Percentiles rank a stretch among this genome's conserved stretches.
Conservation (phyloP, 2,888 invertebrate genomes). For the Cyclophora punctaria region DNA sequence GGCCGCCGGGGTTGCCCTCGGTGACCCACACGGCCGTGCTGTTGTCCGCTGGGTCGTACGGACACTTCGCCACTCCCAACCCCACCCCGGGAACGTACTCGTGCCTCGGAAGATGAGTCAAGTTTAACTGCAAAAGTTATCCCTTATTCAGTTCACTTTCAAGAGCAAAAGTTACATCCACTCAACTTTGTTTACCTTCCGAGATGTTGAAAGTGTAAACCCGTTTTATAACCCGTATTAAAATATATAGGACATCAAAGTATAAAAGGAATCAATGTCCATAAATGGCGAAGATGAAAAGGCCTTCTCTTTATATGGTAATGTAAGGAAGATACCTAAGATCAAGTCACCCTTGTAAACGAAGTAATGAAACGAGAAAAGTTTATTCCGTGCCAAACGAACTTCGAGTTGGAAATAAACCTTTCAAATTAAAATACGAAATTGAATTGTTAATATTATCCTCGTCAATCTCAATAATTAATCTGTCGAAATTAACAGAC, state of each 20-base stretch:
- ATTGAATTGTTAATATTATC: constrained; percentile 10
- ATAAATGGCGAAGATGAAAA: constrained; percentile 20
- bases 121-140: constrained; percentile 55
- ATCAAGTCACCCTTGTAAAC: constrained; percentile 20
- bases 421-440: constrained; percentile 13
- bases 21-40: constrained; percentile 84
- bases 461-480: constrained; percentile 12
- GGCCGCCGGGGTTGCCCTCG: constrained; percentile 78
- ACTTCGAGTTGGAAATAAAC: constrained; percentile 6
- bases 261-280: constrained; percentile 25
- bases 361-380: constrained; percentile 13
- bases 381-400: constrained; percentile 8
- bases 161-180: constrained; percentile 1
- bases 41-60: constrained; percentile 83
- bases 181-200: neutral
- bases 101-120: constrained; percentile 73
- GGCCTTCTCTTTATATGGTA: constrained; percentile 24
- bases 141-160: constrained; percentile 2
- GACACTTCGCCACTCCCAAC: constrained; percentile 81
- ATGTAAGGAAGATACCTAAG: constrained; percentile 22
- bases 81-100: constrained; percentile 79
- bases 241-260: constrained; percentile 11
- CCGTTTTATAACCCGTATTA: neutral
- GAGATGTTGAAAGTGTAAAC: neutral
- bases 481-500: constrained; percentile 11